Evolutionary conservation across 2,797 vertebrate genomes (phyloP).

Genomic region (Artibeus jamaicensis): DNA sequence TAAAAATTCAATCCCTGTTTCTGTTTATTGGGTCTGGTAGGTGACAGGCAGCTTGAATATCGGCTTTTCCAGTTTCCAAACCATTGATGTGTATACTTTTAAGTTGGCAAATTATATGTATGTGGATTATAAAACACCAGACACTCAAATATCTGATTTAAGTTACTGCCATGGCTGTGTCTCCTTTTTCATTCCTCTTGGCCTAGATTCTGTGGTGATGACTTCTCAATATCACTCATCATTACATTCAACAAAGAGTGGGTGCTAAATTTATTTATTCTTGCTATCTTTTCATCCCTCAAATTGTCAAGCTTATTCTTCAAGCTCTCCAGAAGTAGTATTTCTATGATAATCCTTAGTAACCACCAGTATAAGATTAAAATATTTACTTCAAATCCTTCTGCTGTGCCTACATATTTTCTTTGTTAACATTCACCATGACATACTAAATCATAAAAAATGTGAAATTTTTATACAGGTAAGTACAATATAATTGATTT

Average conservation of each 20-base stretch:
- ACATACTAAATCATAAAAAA: background rate
- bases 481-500: background rate
- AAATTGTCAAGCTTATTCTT: background rate
- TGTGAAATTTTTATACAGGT: background rate
- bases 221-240: background rate
- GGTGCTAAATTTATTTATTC: background rate
- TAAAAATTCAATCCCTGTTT: too few relatives aligned
- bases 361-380: background rate
- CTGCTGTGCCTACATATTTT: background rate
- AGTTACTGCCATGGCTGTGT: background rate
- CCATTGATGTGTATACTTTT: background rate
- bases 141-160: background rate
- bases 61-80: too few relatives aligned
- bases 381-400: conserved; percentile 16
- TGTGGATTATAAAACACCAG: background rate
- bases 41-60: too few relatives aligned
- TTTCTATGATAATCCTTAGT: background rate
- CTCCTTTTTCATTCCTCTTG: background rate
- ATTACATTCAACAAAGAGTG: background rate
- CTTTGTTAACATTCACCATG: background rate
- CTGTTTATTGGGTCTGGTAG: too few relatives aligned
- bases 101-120: background rate
- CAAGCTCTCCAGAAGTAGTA: background rate
- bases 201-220: background rate
- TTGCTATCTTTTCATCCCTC: background rate